Evolutionary conservation across 2,797 vertebrate genomes (phyloP).

Genomic region (Neosalanx taihuensis): DNA sequence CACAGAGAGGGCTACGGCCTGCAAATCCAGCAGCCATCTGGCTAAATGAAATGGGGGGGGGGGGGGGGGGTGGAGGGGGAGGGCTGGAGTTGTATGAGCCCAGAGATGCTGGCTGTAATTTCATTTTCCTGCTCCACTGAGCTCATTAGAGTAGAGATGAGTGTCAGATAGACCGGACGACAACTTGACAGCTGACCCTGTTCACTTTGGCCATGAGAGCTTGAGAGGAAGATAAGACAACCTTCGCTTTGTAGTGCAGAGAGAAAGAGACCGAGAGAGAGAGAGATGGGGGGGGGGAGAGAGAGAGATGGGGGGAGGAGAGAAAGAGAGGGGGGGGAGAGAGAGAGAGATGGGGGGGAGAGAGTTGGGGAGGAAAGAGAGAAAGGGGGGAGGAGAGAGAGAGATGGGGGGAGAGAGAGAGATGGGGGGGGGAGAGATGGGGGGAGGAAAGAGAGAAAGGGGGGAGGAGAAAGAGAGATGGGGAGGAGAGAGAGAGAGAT

Average conservation of each 20-base stretch:
- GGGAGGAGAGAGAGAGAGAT: no score
- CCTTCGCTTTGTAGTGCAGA: slow-evolving; percentile 23
- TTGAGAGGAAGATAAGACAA: slow-evolving; percentile 16
- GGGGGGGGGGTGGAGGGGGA: background rate
- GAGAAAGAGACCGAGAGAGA: background rate
- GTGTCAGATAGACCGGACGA: background rate
- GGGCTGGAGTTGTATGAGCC: slow-evolving; percentile 26
- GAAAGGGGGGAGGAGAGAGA: no score
- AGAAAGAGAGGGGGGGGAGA: no score
- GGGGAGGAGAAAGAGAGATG: no score
- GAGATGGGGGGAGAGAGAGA: no score
- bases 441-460: no score
- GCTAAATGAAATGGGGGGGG: slow-evolving; percentile 37
- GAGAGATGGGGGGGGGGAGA: background rate
- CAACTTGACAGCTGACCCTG: slow-evolving; percentile 2
- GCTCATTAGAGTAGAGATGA: slow-evolving; percentile 11
- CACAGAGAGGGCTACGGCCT: slow-evolving; percentile 25
- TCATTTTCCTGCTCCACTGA: slow-evolving; percentile 26
- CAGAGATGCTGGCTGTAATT: slow-evolving; percentile 29
- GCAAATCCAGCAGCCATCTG: slow-evolving; percentile 58
- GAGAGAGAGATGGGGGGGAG: no score
- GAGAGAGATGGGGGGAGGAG: background rate
- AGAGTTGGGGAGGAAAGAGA: no score
- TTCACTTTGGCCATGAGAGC: slow-evolving; percentile 16
- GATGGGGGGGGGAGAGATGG: no score